A percentile compares a stretch with the other conserved stretches of the same genome.
These are phyloP conservation scores for Zaprionus bogoriensis DNA, from an alignment of 2,888 invertebrate species.

Conservation along the genomic window DNA sequence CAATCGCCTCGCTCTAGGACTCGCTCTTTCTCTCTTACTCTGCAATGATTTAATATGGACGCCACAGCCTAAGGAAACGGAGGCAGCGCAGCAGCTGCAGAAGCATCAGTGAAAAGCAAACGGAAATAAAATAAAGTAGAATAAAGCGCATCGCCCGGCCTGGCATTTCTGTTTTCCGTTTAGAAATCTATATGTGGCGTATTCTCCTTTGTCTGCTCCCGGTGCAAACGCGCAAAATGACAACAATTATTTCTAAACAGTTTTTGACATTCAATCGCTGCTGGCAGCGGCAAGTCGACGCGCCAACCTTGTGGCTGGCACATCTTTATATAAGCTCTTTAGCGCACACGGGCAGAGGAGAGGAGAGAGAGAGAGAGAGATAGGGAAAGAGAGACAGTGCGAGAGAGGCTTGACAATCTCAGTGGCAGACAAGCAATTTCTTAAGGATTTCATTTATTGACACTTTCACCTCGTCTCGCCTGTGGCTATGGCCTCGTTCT, in stretches of 20 bases:
- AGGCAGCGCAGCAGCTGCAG: background rate
- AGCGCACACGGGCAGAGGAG: conserved; percentile 21
- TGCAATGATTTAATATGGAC: conserved; percentile 62
- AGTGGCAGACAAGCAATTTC: conserved; percentile 71
- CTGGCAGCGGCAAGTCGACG: conserved; percentile 17
- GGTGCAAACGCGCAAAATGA: conserved; percentile 48
- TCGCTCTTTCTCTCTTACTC: background rate
- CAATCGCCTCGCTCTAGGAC: background rate
- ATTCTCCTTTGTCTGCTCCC: conserved; percentile 19
- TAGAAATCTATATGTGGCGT: conserved; percentile 64
- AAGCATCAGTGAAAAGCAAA: background rate
- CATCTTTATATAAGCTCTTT: conserved; percentile 43
- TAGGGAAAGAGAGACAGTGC: background rate
- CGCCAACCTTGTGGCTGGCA: conserved; percentile 45
- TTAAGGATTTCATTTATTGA: conserved; percentile 78
- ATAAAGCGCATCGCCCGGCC: conserved; percentile 2
- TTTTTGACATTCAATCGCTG: conserved; percentile 69
- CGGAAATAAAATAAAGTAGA: background rate
- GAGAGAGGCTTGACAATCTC: conserved; percentile 8
- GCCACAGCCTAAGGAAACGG: conserved; percentile 12
- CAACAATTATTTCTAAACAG: conserved; percentile 68
- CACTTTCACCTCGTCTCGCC: conserved; percentile 64
- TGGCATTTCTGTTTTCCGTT: conserved; percentile 44
- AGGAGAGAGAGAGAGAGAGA: background rate
- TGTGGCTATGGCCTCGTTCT: conserved; percentile 32